phyloP scores from a whole-genome alignment of 2,888 invertebrate genomes.

The Crepidodera aurea region DNA sequence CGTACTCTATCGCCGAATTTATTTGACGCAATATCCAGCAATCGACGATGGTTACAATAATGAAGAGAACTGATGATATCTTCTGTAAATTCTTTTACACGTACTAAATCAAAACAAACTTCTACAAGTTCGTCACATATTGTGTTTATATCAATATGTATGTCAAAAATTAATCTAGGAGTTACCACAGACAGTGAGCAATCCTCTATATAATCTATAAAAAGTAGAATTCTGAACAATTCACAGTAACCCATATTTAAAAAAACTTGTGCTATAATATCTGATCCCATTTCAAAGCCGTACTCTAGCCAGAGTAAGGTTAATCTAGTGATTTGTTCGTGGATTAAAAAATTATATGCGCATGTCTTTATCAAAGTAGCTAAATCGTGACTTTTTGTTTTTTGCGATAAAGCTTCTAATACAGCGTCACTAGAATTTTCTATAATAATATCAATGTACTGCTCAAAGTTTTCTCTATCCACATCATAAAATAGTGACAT shows the following conservation, averaged over 20 bases:
- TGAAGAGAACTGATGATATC: slow-evolving; percentile 15
- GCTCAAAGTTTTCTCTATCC: slow-evolving; percentile 20
- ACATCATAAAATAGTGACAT: slow-evolving; percentile 24
- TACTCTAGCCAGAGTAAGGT: slow-evolving; percentile 37
- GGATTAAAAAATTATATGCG: slow-evolving; percentile 17
- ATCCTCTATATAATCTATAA: slow-evolving; percentile 38
- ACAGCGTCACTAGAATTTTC: slow-evolving; percentile 35
- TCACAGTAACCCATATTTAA: slow-evolving; percentile 40
- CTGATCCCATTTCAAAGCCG: slow-evolving; percentile 31
- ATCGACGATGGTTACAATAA: slow-evolving; percentile 27
- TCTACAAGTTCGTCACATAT: slow-evolving; percentile 9
- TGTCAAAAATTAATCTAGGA: slow-evolving; percentile 37
- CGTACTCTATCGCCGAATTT: slow-evolving; percentile 20
- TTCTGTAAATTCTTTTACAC: slow-evolving; percentile 15
- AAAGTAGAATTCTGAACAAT: slow-evolving; percentile 40
- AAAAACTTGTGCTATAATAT: slow-evolving; percentile 36
- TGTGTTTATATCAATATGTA: slow-evolving; percentile 27
- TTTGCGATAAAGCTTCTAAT: slow-evolving; percentile 31
- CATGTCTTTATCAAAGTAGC: slow-evolving; percentile 29
- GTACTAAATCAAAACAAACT: slow-evolving; percentile 1
- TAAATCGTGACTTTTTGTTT: slow-evolving; percentile 25
- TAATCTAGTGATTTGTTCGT: slow-evolving; percentile 35
- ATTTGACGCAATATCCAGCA: slow-evolving; percentile 7
- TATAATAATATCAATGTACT: slow-evolving; percentile 41
- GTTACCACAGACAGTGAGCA: slow-evolving; percentile 24